phyloP scores from a whole-genome alignment of 2,113 vertebrate species.

The Antennarius striatus region DNA sequence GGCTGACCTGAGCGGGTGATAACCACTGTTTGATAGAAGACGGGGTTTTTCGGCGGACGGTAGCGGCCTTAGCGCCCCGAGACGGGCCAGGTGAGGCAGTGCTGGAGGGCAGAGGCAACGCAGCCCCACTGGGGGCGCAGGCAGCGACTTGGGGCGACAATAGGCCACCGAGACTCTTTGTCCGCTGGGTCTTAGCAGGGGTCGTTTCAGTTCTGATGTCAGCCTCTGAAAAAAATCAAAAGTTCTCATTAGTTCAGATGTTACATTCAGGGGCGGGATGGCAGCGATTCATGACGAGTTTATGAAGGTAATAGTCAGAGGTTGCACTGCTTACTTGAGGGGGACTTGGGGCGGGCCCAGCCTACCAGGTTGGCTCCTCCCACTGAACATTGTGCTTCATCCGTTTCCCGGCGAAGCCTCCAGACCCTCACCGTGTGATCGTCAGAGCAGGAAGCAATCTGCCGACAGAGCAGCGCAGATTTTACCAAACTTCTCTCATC shows the following conservation, averaged over 20 bases:
- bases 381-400: slow-evolving; percentile 64
- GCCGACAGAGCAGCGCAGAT: slow-evolving; percentile 10
- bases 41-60: slow-evolving; percentile 64
- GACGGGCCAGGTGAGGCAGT: slow-evolving; percentile 74
- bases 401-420: slow-evolving; percentile 80
- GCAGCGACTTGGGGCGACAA: slow-evolving; percentile 83
- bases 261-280: background rate
- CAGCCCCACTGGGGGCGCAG: slow-evolving; percentile 85
- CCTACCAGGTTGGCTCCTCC: slow-evolving; percentile 82
- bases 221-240: slow-evolving; percentile 35
- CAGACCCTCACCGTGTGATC: slow-evolving; percentile 94
- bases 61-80: slow-evolving; percentile 22
- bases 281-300: background rate
- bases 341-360: slow-evolving; percentile 81
- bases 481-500: slow-evolving; percentile 7
- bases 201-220: slow-evolving; percentile 68
- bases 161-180: slow-evolving; percentile 51
- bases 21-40: slow-evolving; percentile 88
- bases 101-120: slow-evolving; percentile 86
- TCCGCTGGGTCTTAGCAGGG: slow-evolving; percentile 80
- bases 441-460: slow-evolving; percentile 89
- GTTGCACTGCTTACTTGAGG: slow-evolving; percentile 34
- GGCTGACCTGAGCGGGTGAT: slow-evolving; percentile 68
- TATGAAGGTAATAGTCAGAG: background rate
- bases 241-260: slow-evolving; percentile 6